Percentiles rank a stretch among this genome's conserved stretches.
Evolutionary conservation across 2,113 vertebrate species (phyloP).

Genomic region (Eulemur macaco): DNA sequence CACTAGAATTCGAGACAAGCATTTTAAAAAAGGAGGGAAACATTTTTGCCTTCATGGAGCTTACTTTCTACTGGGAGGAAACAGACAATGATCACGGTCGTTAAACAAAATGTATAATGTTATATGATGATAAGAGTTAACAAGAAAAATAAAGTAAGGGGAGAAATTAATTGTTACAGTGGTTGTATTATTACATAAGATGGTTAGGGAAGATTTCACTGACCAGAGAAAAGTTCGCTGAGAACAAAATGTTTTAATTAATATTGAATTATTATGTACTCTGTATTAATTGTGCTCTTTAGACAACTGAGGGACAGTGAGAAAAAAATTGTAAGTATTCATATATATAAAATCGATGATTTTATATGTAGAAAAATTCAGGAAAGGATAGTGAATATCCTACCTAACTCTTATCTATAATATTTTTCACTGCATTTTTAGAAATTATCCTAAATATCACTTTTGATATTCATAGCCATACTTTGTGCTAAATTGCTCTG

Average conservation of each 20-base stretch:
- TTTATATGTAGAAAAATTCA: neutral
- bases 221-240: neutral
- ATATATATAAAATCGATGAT: neutral
- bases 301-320: neutral
- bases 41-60: neutral
- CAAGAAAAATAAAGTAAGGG: neutral
- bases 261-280: neutral
- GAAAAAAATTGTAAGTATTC: neutral
- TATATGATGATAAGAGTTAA: neutral
- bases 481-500: neutral
- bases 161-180: neutral
- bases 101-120: neutral
- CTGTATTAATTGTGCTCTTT: neutral
- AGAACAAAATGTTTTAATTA: neutral
- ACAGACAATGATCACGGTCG: neutral
- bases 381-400: neutral
- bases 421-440: neutral
- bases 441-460: neutral
- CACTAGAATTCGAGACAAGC: neutral
- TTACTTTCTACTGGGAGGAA: neutral
- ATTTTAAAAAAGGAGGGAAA: neutral
- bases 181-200: neutral
- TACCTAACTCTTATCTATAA: neutral
- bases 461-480: conserved; percentile 28
- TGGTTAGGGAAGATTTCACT: neutral